Base-by-base conservation (phyloP, 2,888 invertebrate genomes). In the Harmothoe impar region DNA sequence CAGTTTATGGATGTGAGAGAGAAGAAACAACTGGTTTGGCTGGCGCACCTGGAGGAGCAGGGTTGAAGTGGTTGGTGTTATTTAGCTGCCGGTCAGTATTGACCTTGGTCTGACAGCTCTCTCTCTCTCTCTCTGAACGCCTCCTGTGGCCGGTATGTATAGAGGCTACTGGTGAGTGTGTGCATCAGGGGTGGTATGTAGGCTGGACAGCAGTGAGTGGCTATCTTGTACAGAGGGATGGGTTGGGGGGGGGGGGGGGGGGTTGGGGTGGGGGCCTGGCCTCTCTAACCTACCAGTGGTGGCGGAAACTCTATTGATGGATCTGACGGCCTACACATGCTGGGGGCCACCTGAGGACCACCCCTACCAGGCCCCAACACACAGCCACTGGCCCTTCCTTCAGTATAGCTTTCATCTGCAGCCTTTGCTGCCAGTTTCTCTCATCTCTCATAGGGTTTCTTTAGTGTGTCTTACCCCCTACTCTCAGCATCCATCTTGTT, bases 51-150 rank as follows among this genome's bases (percentile, higher is more conserved):
- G 23, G 23, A 62, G 62, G 20, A 62, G 62, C 7, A n/a, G 62
- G 62, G n/a, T 1, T 62, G 62, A 77, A 25, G 25, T 25, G 25
- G 25, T 10, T n/a, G 25, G 31, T 29, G 29, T 77, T 77, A 25
- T 77, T 77, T 77, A 77, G 77, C 77, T 77, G 77, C 29, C 3
- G 77, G 31, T 25, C 31, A 25, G 77, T 77, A 77, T 77, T 77
- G 77, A 77, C 77, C 77, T 31, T 77, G n/a, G 77, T 3, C 77
- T 31, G 17, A 77, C 77, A 77, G 31, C 77, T 25, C 77, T 31
- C 77, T 25, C n/a, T 25, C 77, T 25, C 77, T 31, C 77, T 25
- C n/a, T 25, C 17, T 25, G 17, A 15, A 17, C 1, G 77, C 29
- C 77, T 23, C 62, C 77, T n/a, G 29, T 77, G 31, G 31, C 77